Evolutionary conservation across 2,797 vertebrate genomes (phyloP), one percentile per base, ranked within the genome.

Genomic region (Manis crassicaudata): DNA sequence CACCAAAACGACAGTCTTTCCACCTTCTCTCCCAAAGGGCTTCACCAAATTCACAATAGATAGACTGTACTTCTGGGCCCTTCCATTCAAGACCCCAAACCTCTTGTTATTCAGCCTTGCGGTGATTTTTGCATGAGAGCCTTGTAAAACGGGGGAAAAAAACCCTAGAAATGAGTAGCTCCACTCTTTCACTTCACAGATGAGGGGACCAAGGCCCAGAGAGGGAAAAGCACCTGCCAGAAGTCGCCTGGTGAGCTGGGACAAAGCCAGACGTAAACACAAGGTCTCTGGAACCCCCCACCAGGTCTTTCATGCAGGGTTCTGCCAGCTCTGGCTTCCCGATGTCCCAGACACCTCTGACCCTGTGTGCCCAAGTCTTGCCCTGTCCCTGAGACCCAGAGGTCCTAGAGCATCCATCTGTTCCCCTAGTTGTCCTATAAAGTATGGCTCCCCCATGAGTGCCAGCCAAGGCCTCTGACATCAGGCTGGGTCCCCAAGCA

Each of bases 121-220:
- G 25, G 29, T 65, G 75, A 52, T 77, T 84, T 94, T 73, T 80
- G 9, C 32, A 46, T 52, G 72, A 76, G 46, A 79, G n/a, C 25
- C 73, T 70, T 90, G 46, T 50, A 88, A 20, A 88, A 85, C 40
- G 77, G 8, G 75, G 81, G 11, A 63, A 67, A 88, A 40, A 32
- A 50, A 95, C 80, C 21, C 35, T 81, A 63, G 40, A 83, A 68
- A 87, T 63, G 62, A 95, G 50, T 75, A 79, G 37, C 46, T 58
- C 63, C 77, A 76, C 32, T 62, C 67, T 37, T 65, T 76, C 80
- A 82, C 83, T 77, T 92, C 76, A 86, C 21, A 91, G 32, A 77
- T 20, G 56, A 95, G 23, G 35, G 67, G 67, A 72, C 20, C 0
- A 10, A 84, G 56, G 27, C 17, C 37, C 62, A 52, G 40, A 70